These are phyloP conservation scores for Meloidogyne chitwoodi DNA, from an alignment of 1,140 invertebrate genomes.

Conservation along the genomic window DNA sequence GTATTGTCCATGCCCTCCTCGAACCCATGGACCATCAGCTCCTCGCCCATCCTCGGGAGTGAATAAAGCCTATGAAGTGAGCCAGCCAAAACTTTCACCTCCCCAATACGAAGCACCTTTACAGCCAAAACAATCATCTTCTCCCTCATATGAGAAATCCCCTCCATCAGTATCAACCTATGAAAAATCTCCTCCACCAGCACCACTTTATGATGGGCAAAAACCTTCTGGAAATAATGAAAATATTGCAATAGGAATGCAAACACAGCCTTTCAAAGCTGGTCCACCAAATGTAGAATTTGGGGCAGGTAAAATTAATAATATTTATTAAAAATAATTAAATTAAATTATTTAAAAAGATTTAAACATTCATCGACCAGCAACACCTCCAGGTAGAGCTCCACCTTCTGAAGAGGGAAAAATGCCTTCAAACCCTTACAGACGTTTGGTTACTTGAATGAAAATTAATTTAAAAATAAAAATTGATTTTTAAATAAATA, in stretches of 20 bases:
- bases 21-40: slow-evolving; percentile 24
- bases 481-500: not conserved
- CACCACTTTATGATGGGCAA: not conserved
- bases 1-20: slow-evolving; percentile 44
- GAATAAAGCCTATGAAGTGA: not conserved
- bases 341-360: not conserved
- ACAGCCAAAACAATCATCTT: not conserved
- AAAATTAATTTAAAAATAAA: not conserved
- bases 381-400: not conserved
- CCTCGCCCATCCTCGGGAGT: slow-evolving; percentile 24
- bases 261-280: not conserved
- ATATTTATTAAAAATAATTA: not conserved
- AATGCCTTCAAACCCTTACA: not conserved
- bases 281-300: not conserved
- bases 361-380: not conserved
- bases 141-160: not conserved
- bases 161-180: no score
- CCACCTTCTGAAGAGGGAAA: not conserved
- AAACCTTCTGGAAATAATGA: not conserved
- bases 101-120: not conserved
- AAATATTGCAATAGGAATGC: not conserved
- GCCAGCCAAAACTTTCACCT: not conserved
- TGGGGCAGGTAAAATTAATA: not conserved
- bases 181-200: not conserved
- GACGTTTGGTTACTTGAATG: not conserved